phyloP scores from a whole-genome alignment of 1,140 invertebrate species.

The Globodera rostochiensis region DNA sequence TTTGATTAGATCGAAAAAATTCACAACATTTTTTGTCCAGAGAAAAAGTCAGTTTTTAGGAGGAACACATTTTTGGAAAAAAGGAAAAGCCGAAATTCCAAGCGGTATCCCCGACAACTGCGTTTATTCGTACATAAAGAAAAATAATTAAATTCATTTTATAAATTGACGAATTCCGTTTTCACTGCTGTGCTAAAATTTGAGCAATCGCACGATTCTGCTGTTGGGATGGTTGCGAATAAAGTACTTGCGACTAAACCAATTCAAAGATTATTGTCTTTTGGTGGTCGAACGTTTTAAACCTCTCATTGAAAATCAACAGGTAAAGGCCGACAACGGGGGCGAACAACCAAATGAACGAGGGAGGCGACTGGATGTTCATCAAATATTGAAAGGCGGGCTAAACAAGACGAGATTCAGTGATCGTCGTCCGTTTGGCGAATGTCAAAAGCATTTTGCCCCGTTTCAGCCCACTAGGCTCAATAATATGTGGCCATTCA shows the following conservation, averaged over 20 bases:
- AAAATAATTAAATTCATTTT: too few relatives aligned
- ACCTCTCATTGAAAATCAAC: constrained; percentile 51
- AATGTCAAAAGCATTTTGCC: too few relatives aligned
- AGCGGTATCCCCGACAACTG: too few relatives aligned
- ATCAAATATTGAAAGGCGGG: constrained; percentile 64
- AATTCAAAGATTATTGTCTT: background rate
- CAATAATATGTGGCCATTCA: too few relatives aligned
- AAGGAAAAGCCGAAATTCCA: too few relatives aligned
- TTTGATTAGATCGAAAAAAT: too few relatives aligned
- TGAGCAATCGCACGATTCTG: constrained; percentile 53
- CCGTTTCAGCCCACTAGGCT: too few relatives aligned
- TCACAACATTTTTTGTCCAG: too few relatives aligned
- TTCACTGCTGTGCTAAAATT: constrained; percentile 33
- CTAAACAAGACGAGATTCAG: background rate
- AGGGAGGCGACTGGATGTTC: constrained; percentile 57
- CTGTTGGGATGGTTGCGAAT: constrained; percentile 57
- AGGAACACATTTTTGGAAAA: too few relatives aligned
- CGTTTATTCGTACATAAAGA: too few relatives aligned
- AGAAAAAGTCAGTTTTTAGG: too few relatives aligned
- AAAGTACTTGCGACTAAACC: constrained; percentile 45
- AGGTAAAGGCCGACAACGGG: constrained; percentile 57
- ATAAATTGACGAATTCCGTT: too few relatives aligned
- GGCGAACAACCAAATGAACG: constrained; percentile 53
- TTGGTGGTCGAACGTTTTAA: background rate
- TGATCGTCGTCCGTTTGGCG: background rate